These are phyloP conservation scores for Hypsopygia costalis DNA, from an alignment of 2,888 invertebrate species.

Conservation along the genomic window DNA sequence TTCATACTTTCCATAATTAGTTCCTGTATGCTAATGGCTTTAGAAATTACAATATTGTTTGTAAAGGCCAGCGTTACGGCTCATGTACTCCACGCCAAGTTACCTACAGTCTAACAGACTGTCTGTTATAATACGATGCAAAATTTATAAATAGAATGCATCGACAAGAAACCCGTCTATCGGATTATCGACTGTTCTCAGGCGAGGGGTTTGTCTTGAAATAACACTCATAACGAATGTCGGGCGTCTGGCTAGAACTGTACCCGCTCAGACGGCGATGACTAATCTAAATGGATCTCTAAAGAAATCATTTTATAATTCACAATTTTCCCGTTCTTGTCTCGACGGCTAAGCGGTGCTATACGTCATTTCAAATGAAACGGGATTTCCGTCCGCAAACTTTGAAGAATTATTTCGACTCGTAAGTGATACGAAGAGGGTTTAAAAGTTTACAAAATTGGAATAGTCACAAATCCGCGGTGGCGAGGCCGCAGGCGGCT, in stretches of 20 bases:
- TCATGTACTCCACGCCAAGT: conserved; percentile 46
- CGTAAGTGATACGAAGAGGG: conserved; percentile 15
- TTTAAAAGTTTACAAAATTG: conserved; percentile 29
- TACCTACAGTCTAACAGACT: conserved; percentile 28
- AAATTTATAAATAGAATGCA: conserved; percentile 32
- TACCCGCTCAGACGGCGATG: background rate
- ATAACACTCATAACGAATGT: conserved; percentile 11
- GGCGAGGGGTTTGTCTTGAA: conserved; percentile 9
- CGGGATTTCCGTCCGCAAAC: conserved; percentile 4
- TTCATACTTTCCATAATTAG: conserved; percentile 22
- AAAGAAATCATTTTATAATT: background rate
- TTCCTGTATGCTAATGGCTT: conserved; percentile 40
- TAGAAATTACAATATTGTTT: conserved; percentile 37
- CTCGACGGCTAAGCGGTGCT: conserved; percentile 8
- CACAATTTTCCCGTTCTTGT: conserved; percentile 4
- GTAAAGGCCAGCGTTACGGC: conserved; percentile 45
- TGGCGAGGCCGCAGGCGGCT: conserved; percentile 25
- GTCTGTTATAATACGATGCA: conserved; percentile 37
- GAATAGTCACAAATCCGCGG: conserved; percentile 20
- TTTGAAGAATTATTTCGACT: conserved; percentile 5
- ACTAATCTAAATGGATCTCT: background rate
- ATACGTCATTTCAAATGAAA: conserved; percentile 6
- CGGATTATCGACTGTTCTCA: conserved; percentile 10
- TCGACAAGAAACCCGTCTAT: conserved; percentile 8
- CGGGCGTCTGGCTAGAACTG: background rate